Conservation (phyloP, 2,888 invertebrate species). For the Drosophila mimica region DNA sequence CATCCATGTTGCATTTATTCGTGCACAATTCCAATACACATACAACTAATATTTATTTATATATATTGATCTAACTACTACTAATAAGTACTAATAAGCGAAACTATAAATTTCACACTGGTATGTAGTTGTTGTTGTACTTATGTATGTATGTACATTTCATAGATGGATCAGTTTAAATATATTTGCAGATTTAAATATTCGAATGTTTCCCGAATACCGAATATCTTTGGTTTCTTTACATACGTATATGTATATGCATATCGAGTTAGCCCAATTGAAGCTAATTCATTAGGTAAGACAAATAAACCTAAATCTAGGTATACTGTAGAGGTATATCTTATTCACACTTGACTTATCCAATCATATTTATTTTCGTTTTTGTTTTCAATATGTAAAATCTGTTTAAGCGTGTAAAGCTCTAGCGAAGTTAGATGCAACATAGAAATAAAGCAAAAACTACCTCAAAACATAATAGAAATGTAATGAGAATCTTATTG, state of each 20-base stretch:
- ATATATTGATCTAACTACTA: slow-evolving; percentile 6
- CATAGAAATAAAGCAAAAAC: not conserved
- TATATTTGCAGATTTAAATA: not conserved
- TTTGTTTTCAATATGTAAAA: not conserved
- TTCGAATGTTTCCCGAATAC: not conserved
- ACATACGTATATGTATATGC: not conserved
- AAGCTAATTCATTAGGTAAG: not conserved
- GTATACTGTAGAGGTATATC: not conserved
- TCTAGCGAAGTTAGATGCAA: not conserved
- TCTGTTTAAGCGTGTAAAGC: not conserved
- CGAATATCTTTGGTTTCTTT: not conserved
- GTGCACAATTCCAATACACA: slow-evolving; percentile 5
- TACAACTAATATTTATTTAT: not conserved
- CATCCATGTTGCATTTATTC: slow-evolving; percentile 28
- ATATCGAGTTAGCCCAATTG: not conserved
- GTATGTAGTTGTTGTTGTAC: slow-evolving; percentile 16
- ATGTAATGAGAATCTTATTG: not conserved
- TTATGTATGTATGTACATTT: slow-evolving; percentile 30
- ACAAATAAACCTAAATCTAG: not conserved
- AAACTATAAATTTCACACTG: slow-evolving; percentile 19
- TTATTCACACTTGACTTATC: not conserved
- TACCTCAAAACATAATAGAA: not conserved
- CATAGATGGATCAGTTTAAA: not conserved
- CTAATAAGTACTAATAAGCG: slow-evolving; percentile 20
- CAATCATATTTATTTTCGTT: not conserved